Evolutionary conservation across 2,113 vertebrate species (phyloP).

Genomic region (Morone chrysops): DNA sequence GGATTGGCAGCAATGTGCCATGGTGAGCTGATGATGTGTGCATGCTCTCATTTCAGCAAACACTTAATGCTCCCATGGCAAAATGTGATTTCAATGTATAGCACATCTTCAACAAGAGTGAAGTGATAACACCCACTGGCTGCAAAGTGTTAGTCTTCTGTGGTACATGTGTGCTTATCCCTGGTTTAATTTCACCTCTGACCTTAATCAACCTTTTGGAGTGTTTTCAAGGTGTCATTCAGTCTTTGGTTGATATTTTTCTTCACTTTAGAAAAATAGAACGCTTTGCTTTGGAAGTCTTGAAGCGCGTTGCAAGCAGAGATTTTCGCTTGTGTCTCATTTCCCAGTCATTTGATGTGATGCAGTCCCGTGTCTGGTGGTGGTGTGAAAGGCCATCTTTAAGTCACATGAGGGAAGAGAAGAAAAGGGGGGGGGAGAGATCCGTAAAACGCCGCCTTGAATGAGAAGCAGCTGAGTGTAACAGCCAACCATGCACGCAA

Average conservation of each 20-base stretch:
- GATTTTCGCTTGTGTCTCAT: constrained; percentile 19
- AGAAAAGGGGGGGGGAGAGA: constrained; percentile 12
- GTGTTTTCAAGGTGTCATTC: neutral
- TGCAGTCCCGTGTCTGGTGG: constrained; percentile 52
- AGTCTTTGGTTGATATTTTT: constrained; percentile 1
- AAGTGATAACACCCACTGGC: constrained; percentile 30
- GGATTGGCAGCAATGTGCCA: neutral
- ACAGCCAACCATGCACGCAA: constrained; percentile 71
- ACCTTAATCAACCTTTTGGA: constrained; percentile 20
- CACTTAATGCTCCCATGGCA: constrained; percentile 12
- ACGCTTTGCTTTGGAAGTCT: neutral
- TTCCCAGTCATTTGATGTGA: constrained; percentile 51
- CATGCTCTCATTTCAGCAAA: neutral
- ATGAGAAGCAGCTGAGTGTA: constrained; percentile 61
- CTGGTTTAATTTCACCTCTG: constrained; percentile 25
- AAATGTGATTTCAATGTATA: constrained; percentile 13
- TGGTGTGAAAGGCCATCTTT: constrained; percentile 59
- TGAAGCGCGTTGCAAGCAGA: neutral
- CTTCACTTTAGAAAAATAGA: neutral
- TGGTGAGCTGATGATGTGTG: neutral
- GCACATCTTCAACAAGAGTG: neutral
- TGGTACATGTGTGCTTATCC: neutral
- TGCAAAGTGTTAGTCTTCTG: constrained; percentile 15
- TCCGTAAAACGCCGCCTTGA: constrained; percentile 58
- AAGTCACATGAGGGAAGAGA: constrained; percentile 52